These are phyloP conservation scores for Tragelaphus imberbis DNA, from an alignment of 2,113 vertebrate species.

Conservation along the genomic window DNA sequence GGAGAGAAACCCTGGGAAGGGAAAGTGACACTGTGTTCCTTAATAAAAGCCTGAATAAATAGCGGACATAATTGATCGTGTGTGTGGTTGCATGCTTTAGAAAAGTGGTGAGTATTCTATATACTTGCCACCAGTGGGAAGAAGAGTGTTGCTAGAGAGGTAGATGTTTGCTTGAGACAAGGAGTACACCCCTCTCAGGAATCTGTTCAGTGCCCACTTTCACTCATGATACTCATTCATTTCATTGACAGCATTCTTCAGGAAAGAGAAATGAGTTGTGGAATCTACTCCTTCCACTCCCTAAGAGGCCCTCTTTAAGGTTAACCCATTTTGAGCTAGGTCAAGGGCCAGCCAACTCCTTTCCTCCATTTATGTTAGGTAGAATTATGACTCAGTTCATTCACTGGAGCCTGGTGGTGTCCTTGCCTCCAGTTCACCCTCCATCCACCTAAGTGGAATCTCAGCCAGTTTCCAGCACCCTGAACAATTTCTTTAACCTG, in stretches of 20 bases:
- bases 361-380: neutral
- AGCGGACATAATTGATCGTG: neutral
- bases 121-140: neutral
- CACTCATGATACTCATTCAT: neutral
- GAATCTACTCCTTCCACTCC: neutral
- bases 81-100: neutral
- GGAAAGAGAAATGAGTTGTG: neutral
- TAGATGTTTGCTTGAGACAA: neutral
- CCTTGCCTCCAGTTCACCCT: neutral
- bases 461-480: neutral
- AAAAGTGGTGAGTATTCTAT: neutral
- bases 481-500: neutral
- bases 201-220: neutral
- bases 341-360: neutral
- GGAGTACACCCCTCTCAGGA: neutral
- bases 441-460: neutral
- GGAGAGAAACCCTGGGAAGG: neutral
- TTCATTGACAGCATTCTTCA: neutral
- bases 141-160: neutral
- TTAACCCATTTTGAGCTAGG: neutral
- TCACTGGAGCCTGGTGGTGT: neutral
- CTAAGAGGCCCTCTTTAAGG: neutral
- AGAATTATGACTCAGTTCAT: neutral
- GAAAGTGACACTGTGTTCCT: neutral
- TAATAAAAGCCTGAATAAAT: neutral